Base-by-base conservation (phyloP, 2,113 vertebrate genomes). In the Petroica traversi region DNA sequence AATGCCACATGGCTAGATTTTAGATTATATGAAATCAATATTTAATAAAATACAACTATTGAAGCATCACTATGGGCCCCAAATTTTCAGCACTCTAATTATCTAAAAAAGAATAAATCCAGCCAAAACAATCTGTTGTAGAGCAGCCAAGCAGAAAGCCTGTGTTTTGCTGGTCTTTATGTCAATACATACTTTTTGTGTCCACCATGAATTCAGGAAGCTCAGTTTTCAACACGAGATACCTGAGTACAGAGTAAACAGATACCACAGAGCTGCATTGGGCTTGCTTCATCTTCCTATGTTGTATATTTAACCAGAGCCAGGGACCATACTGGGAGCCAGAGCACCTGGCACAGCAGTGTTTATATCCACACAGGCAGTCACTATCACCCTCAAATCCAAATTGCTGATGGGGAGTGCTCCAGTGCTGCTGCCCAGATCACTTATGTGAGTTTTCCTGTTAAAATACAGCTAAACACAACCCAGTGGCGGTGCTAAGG, bases 161-260 rank as follows among this genome's bases (percentile, higher is more conserved):
- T 8, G 0, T n/a, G 8, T 23, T 92, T 51, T 68, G 19, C 61
- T 63, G 14, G 8, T 40, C 12, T 73, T 85, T 19, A 13, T 41
- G 43, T n/a, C 20, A 46, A 5, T 18, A 49, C 0, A 0, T 6
- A 45, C 0, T 12, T 73, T 36, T 54, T 67, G 5, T 43, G 6
- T 33, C 11, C 15, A 12, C 52, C 57, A 36, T 15, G 46, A 54
- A 40, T 28, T 51, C 5, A 63, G 20, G 36, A 77, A 25, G 6
- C 6, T 46, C 74, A 20, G 2, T 76, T 91, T 86, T 77, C n/a
- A 40, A 18, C 4, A 54, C 8, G 4, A 74, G 12, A 4, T 41
- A 33, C 13, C 19, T 25, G 31, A 43, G 9, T 43, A n/a, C 17
- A 66, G 23, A 10, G 3, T 40, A 58, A 85, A 46, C 10, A 84